Conservation (phyloP, 2,113 vertebrate species). For the Ascaphus truei region DNA sequence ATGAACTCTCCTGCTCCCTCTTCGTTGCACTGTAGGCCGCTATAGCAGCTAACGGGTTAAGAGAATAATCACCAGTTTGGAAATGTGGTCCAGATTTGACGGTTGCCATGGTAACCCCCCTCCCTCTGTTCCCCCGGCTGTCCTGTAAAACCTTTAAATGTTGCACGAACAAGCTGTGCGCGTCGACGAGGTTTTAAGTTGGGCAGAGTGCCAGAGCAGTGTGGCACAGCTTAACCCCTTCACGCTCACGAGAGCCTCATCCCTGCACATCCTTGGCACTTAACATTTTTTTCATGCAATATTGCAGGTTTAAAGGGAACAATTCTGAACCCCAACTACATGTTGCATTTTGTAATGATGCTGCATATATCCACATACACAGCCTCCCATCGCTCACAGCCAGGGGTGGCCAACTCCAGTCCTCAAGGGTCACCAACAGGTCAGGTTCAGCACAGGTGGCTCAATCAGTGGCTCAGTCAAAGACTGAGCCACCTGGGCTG, state of each 20-base stretch:
- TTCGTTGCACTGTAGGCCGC: too few species aligned
- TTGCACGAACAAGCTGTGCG: not conserved
- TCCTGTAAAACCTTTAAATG: slow-evolving; percentile 4
- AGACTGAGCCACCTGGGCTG: too few species aligned
- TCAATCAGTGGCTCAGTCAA: too few species aligned
- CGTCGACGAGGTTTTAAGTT: not conserved
- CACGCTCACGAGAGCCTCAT: not conserved
- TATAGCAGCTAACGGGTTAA: not conserved
- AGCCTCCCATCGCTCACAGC: too few species aligned
- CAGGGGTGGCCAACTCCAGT: too few species aligned
- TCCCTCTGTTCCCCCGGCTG: not conserved
- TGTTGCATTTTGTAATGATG: too few species aligned
- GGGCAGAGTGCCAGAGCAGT: not conserved
- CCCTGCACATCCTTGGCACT: not conserved
- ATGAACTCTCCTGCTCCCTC: not conserved
- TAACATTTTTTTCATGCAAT: not conserved
- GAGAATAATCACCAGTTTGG: not conserved
- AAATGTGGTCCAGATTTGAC: not conserved
- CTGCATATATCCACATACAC: too few species aligned
- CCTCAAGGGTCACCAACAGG: too few species aligned
- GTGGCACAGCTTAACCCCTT: not conserved
- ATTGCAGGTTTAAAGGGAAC: too few species aligned
- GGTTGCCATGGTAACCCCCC: slow-evolving; percentile 18
- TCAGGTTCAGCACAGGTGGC: too few species aligned
- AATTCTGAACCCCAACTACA: too few species aligned